A percentile compares a stretch with the other conserved stretches of the same genome.
These are phyloP conservation scores for Helicoverpa armigera DNA, from an alignment of 1,140 invertebrate species.

Conservation along the genomic window DNA sequence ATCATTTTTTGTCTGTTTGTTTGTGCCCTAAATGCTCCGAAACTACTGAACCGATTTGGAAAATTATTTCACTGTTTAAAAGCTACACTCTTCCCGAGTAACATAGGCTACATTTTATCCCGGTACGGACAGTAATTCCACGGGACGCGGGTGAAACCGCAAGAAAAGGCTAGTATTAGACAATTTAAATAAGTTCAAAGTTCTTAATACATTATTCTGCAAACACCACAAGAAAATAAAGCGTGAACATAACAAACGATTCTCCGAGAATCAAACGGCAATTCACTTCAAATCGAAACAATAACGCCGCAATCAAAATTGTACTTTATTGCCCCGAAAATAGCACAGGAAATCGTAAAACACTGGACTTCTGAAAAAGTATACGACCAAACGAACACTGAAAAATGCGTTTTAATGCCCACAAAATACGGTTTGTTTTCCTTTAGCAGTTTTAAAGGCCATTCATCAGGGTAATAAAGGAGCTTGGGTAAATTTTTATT, in stretches of 20 bases:
- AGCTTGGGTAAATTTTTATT: not conserved
- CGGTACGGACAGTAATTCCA: too few species aligned
- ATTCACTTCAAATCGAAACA: slow-evolving; percentile 44
- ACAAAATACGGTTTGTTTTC: slow-evolving; percentile 24
- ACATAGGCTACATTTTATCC: not conserved
- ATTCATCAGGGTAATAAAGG: slow-evolving; percentile 37
- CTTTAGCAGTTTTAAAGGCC: slow-evolving; percentile 19
- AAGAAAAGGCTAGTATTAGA: too few species aligned
- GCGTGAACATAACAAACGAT: slow-evolving; percentile 28
- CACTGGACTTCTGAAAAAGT: slow-evolving; percentile 41
- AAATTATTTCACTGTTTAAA: not conserved
- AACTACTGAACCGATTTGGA: not conserved
- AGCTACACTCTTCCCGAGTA: not conserved
- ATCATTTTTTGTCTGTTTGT: too few species aligned
- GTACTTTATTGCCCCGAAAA: slow-evolving; percentile 40
- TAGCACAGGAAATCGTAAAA: slow-evolving; percentile 49
- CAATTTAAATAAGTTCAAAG: too few species aligned
- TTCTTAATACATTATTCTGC: slow-evolving; percentile 4
- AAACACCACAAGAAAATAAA: not conserved
- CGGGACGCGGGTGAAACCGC: too few species aligned
- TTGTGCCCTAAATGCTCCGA: too few species aligned
- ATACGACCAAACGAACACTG: not conserved
- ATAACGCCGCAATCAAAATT: slow-evolving; percentile 47
- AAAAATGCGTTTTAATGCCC: not conserved
- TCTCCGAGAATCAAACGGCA: slow-evolving; percentile 40